These are phyloP conservation scores for Sialis lutaria DNA, from an alignment of 2,888 invertebrate genomes.

Conservation along the genomic window DNA sequence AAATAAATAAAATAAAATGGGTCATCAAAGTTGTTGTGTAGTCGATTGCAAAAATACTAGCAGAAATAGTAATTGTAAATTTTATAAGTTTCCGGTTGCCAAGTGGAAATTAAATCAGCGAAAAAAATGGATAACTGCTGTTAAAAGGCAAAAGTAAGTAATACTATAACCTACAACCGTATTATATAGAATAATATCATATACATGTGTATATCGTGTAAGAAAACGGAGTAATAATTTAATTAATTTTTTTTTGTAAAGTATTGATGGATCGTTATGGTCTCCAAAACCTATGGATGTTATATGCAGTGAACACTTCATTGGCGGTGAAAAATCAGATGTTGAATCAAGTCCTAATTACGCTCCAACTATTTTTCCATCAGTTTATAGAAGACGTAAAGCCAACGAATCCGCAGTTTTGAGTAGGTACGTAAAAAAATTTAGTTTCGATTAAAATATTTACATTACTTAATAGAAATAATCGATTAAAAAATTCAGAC, in stretches of 20 bases:
- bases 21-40: too few species aligned
- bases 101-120: too few species aligned
- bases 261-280: slow-evolving; percentile 4
- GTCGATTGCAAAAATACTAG: too few species aligned
- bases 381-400: not conserved
- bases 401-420: slow-evolving; percentile 2
- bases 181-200: too few species aligned
- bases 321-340: slow-evolving; percentile 8
- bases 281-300: slow-evolving; percentile 3
- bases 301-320: slow-evolving; percentile 7
- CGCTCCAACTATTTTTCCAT: slow-evolving; percentile 6
- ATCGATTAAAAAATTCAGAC: not conserved
- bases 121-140: too few species aligned
- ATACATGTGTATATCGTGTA: too few species aligned
- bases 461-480: slow-evolving; percentile 1
- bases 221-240: too few species aligned
- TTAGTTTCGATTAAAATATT: not conserved
- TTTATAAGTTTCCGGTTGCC: too few species aligned
- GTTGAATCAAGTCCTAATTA: slow-evolving; percentile 5
- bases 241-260: not conserved
- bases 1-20: too few species aligned
- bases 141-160: too few species aligned
- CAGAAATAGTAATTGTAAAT: too few species aligned
- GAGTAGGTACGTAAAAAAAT: slow-evolving; percentile 2
- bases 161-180: too few species aligned